These are phyloP conservation scores for Ctenicera cuprea DNA, from an alignment of 2,888 invertebrate genomes.

Conservation along the genomic window DNA sequence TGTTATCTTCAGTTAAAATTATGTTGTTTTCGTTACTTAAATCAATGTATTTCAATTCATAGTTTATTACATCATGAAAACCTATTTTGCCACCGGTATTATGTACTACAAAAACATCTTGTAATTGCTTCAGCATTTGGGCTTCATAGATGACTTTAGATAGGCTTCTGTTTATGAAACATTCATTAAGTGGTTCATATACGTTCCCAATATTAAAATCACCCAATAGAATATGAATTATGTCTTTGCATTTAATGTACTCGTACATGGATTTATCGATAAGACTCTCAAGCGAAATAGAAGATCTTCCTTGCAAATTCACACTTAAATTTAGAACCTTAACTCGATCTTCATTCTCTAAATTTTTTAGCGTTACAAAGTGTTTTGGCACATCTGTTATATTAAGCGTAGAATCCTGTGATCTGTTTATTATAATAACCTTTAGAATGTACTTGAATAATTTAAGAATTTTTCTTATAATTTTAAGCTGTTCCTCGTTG, in stretches of 20 bases:
- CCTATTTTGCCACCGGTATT: not conserved
- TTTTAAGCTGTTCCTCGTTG: not conserved
- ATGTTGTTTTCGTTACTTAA: not conserved
- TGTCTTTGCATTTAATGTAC: constrained; percentile 15
- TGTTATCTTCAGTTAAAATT: not conserved
- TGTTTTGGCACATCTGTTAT: not conserved
- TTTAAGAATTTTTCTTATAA: constrained; percentile 13
- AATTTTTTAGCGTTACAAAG: not conserved
- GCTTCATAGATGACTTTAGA: not conserved
- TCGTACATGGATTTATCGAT: constrained; percentile 5
- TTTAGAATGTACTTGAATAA: not conserved
- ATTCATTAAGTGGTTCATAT: not conserved
- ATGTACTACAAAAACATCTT: not conserved
- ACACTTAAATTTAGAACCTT: not conserved
- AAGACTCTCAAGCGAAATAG: not conserved
- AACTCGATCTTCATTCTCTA: not conserved
- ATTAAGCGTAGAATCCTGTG: not conserved
- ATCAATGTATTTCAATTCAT: not conserved
- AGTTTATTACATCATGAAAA: not conserved
- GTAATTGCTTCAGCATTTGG: not conserved
- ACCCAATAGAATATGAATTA: constrained; percentile 23
- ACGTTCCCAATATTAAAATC: constrained; percentile 30
- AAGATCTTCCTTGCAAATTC: constrained; percentile 24
- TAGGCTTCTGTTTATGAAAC: constrained; percentile 16
- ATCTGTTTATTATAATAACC: constrained; percentile 17